phyloP scores from a whole-genome alignment of 2,113 vertebrate genomes.

The Thymallus thymallus region DNA sequence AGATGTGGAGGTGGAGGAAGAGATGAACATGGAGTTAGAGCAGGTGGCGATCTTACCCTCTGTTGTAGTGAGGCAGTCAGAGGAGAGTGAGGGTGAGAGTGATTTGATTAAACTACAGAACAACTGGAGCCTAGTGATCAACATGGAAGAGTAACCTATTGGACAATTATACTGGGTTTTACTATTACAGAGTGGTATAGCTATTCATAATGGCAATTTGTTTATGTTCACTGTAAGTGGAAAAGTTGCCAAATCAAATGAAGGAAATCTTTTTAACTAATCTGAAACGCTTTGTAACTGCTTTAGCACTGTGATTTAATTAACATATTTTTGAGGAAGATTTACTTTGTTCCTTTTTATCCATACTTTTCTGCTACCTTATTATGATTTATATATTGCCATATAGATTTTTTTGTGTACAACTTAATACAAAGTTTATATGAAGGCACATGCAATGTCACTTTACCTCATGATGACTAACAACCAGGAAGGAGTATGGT shows the following conservation, averaged over 20 bases:
- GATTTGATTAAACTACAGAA: background rate
- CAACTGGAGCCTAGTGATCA: constrained; percentile 3
- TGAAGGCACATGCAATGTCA: background rate
- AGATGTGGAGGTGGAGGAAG: background rate
- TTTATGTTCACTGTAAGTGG: background rate
- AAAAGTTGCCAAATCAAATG: background rate
- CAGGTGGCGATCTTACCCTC: background rate
- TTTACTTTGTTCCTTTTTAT: background rate
- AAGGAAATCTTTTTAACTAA: background rate
- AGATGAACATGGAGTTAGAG: background rate
- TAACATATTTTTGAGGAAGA: too few species aligned
- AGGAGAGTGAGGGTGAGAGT: background rate
- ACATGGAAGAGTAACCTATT: background rate
- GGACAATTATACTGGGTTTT: background rate
- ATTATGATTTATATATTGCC: background rate
- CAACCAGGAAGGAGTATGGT: background rate
- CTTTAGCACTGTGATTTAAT: background rate
- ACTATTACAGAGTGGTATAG: background rate
- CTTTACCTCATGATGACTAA: background rate
- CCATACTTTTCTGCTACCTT: background rate
- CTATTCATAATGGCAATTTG: background rate
- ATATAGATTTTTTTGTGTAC: background rate
- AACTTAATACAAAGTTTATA: background rate
- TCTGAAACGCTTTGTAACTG: background rate
- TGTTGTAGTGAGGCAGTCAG: constrained; percentile 4